Base-by-base conservation (phyloP, 2,797 vertebrate species). In the Galaxias olidus region DNA sequence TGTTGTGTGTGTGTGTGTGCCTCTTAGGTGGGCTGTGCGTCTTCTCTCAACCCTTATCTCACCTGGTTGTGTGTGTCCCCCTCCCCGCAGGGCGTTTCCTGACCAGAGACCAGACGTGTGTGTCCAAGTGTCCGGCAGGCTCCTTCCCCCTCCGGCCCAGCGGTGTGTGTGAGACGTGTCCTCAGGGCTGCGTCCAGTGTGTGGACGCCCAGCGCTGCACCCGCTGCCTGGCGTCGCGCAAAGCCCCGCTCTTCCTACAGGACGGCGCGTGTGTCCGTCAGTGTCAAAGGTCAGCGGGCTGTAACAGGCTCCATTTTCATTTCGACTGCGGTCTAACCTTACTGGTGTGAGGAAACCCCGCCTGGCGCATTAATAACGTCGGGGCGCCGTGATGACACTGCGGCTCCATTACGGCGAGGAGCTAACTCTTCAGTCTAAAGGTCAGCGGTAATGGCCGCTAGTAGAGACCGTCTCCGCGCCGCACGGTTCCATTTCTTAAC, bases 121-220 rank as follows among this genome's bases (percentile, higher is more conserved):
- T 91, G 75, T 72, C 76, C 0, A 86, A 85, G 77, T 92, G 92
- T 78, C 86, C 89, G 0, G 66, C 20, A 46, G 90, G 86, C 18
- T 87, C 61, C 65, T 89, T 90, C 57, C 84, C 84, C 72, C 76
- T 66, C 63, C 83, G 72, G 54, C 68, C 72, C 63, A 86, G 62
- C 59, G 76, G 82, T 0, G 75, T 73, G 70, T 93, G 92, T 43
- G 87, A 87, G 74, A 71, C 72, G 5, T 93, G 92, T 61, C 75
- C 87, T 4, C 70, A 68, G 9, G 89, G 87, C 71, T 93, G 92
- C 69, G 72, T 77, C 65, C 82, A 85, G 71, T 93, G 92, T 63
- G 74, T 47, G 54, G 83, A 90, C 4, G 66, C 74, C 10, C 71
- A 79, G 65, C 87, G 42, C 68, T 93, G 92, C 85, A 86, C 71